phyloP scores from a whole-genome alignment of 2,888 invertebrate genomes.

The Trichacis sp. region DNA sequence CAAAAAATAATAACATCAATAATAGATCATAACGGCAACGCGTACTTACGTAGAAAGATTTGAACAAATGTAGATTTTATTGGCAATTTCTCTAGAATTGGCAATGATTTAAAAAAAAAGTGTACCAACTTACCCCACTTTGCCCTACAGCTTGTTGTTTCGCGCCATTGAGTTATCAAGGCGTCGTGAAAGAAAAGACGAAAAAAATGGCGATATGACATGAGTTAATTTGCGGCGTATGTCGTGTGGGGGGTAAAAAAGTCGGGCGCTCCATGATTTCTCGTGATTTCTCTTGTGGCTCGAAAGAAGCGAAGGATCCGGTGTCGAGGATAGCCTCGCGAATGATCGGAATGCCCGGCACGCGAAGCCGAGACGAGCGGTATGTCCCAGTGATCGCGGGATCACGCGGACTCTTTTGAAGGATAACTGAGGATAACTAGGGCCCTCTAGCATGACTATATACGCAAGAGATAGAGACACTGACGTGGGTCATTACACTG shows the following conservation, averaged over 20 bases:
- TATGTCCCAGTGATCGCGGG: slow-evolving; percentile 42
- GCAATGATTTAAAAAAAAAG: no score
- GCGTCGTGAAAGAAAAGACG: no score
- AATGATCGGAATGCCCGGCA: slow-evolving; percentile 44
- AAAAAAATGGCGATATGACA: slow-evolving; percentile 31
- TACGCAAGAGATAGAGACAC: slow-evolving; percentile 39
- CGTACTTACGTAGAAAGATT: no score
- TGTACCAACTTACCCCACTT: no score
- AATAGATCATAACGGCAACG: no score
- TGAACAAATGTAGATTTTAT: no score
- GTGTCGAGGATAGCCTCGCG: slow-evolving; percentile 41
- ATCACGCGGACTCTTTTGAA: slow-evolving; percentile 41
- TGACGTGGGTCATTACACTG: slow-evolving; percentile 38
- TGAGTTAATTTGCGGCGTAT: slow-evolving; percentile 38
- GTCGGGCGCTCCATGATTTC: slow-evolving; percentile 33
- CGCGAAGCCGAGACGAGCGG: slow-evolving; percentile 39
- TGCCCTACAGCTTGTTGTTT: no score
- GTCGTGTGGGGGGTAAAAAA: slow-evolving; percentile 19
- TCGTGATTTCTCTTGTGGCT: slow-evolving; percentile 29
- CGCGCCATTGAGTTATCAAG: no score
- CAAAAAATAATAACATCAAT: no score
- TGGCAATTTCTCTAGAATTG: no score
- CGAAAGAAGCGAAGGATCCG: slow-evolving; percentile 35
- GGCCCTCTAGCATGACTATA: slow-evolving; percentile 37
- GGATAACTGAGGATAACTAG: slow-evolving; percentile 38